Percentiles rank a stretch among this genome's conserved stretches.
Evolutionary conservation across 2,888 invertebrate species (phyloP).

Genomic region (Trachelus iudaicus): DNA sequence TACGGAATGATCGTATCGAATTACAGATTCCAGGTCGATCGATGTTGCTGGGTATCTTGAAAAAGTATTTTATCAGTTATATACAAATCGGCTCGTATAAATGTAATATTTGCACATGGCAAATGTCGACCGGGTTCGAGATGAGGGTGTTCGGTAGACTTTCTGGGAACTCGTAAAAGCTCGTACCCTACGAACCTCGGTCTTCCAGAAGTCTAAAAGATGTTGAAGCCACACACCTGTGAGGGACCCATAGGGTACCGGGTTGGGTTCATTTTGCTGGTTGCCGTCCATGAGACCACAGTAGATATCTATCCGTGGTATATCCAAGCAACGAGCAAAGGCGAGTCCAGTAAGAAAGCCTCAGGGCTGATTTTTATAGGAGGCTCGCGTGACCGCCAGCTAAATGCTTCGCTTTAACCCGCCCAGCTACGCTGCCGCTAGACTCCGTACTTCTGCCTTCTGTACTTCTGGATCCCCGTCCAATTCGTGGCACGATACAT

Average conservation of each 20-base stretch:
- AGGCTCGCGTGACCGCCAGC: constrained; percentile 57
- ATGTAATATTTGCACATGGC: background rate
- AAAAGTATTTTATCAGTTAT: background rate
- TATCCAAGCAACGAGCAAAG: constrained; percentile 14
- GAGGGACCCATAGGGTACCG: constrained; percentile 28
- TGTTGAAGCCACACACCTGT: constrained; percentile 44
- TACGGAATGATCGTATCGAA: background rate
- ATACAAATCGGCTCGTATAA: background rate
- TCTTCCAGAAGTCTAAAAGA: constrained; percentile 19
- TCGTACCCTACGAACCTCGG: background rate
- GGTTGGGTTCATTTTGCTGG: background rate
- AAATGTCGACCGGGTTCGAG: background rate
- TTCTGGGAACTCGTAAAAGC: constrained; percentile 3
- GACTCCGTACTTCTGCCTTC: constrained; percentile 20
- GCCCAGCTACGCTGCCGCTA: constrained; percentile 21
- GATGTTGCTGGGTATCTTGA: background rate
- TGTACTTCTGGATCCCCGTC: constrained; percentile 28
- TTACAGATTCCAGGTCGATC: background rate
- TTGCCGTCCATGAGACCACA: constrained; percentile 25
- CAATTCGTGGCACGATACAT: constrained; percentile 26
- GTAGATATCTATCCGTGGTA: constrained; percentile 42
- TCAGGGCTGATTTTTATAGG: constrained; percentile 51
- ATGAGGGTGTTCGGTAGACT: background rate
- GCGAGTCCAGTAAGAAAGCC: constrained; percentile 21
- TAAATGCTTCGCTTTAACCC: constrained; percentile 57